A percentile compares a stretch with the other conserved stretches of the same genome.
phyloP scores from a whole-genome alignment of 2,113 vertebrate species.

The Ceratotherium simum region DNA sequence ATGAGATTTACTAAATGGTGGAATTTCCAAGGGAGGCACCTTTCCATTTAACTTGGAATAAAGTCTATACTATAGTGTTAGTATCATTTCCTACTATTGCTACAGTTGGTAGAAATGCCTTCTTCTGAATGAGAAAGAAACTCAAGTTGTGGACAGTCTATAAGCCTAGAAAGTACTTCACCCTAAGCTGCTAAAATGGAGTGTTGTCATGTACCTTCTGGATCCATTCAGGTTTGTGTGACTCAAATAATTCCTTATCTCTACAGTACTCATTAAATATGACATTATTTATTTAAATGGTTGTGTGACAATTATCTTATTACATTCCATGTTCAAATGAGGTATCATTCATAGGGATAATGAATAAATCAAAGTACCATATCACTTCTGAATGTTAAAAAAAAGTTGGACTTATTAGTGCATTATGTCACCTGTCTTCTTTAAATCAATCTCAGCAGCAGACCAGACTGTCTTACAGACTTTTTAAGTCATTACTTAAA shows the following conservation, averaged over 20 bases:
- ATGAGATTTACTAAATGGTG: neutral
- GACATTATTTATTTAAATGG: neutral
- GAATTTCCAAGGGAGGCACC: neutral
- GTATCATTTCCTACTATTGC: neutral
- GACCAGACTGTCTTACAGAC: neutral
- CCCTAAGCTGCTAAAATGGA: neutral
- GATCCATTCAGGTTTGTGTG: neutral
- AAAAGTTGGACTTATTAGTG: neutral
- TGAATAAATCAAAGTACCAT: neutral
- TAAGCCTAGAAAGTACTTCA: neutral
- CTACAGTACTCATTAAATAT: neutral
- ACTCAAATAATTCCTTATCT: neutral
- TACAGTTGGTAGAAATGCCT: neutral
- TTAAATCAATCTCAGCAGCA: constrained; percentile 35
- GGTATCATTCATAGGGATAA: neutral
- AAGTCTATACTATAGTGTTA: neutral
- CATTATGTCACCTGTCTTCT: neutral
- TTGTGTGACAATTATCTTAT: neutral
- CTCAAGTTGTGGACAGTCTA: neutral
- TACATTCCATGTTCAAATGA: neutral
- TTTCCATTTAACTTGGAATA: constrained; percentile 15
- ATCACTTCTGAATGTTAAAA: neutral
- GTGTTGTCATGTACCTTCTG: neutral
- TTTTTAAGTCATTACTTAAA: constrained; percentile 25
- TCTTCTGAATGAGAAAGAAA: constrained; percentile 41